A percentile compares a stretch with the other conserved stretches of the same genome.
Conservation (phyloP, 2,113 vertebrate genomes). For the Oryzias woworae region DNA sequence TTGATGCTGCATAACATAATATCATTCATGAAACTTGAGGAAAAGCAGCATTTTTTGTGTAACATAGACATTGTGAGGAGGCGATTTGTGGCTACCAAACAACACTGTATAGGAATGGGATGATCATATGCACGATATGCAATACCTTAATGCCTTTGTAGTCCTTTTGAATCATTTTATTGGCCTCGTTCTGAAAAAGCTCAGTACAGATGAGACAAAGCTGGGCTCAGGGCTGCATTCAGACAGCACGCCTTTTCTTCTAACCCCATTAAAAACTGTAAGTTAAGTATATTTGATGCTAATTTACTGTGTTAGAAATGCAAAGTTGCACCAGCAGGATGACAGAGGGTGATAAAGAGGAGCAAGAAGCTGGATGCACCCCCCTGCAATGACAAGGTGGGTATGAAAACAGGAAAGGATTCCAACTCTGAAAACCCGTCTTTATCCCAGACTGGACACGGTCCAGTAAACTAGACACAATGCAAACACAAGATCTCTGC, state of each 20-base stretch:
- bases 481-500: too few species aligned
- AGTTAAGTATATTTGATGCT: conserved; percentile 81
- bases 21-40: conserved; percentile 1
- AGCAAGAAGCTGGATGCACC: neutral
- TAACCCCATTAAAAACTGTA: conserved; percentile 67
- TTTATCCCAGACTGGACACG: too few species aligned
- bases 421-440: too few species aligned
- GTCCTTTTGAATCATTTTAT: conserved; percentile 78
- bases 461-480: too few species aligned
- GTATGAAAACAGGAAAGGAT: too few species aligned
- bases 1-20: neutral
- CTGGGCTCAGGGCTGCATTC: conserved; percentile 50
- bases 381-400: too few species aligned
- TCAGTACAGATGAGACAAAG: conserved; percentile 49
- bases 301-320: conserved; percentile 84
- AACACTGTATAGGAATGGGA: conserved; percentile 30
- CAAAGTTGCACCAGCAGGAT: conserved; percentile 63
- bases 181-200: conserved; percentile 73
- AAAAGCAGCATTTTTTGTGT: neutral
- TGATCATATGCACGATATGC: conserved; percentile 53
- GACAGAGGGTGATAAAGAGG: conserved; percentile 16
- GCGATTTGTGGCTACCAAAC: conserved; percentile 33
- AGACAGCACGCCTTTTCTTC: neutral
- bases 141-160: conserved; percentile 71
- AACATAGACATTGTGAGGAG: conserved; percentile 3